Base-by-base conservation (phyloP, 2,888 invertebrate genomes). In the Brachyptera putata region DNA sequence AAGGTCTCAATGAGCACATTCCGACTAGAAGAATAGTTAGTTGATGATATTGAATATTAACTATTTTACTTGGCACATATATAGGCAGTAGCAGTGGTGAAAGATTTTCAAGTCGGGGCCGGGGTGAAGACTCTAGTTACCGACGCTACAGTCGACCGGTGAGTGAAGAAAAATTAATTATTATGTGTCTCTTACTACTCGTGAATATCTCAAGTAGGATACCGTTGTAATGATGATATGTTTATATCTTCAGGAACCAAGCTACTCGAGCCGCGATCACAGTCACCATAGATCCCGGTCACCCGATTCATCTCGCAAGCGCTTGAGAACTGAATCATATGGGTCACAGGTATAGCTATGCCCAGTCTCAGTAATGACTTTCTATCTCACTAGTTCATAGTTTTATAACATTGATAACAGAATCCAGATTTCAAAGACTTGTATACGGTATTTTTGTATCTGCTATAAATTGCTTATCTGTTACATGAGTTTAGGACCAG, bases 261-360 rank as follows among this genome's bases (percentile, higher is more conserved):
- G 77, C 68, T 77, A 75, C 66, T 77, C 79, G 56, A 77, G 74
- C 65, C 76, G 82, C 64, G 82, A 81, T 61, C 80, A 80, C 72
- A 78, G 78, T 66, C 75, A 77, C 63, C 76, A 81, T 64, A 77
- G 82, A 65, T 84, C 84, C n/a, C n/a, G n/a, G n/a, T n/a, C n/a
- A 57, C 84, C 84, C 49, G 84, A 84, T 3, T 61, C 63, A 2
- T 58, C 62, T 50, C 77, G 84, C 60, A 84, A 84, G 72, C 76
- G 84, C 71, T 78, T 82, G 74, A 80, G 83, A 69, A 76, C 80
- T 67, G 84, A 84, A n/a, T 62, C 60, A 36, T 57, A 46, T 49
- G 62, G 60, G 48, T 60, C 60, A 36, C 64, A 64, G 60, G 62
- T 62, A 64, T 14, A 39, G 41, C 18, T 41, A 41, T n/a, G n/a